Percentiles rank a stretch among this genome's conserved stretches.
Evolutionary conservation across 2,113 vertebrate genomes (phyloP).

Genomic region (Rhynchomys soricoides): DNA sequence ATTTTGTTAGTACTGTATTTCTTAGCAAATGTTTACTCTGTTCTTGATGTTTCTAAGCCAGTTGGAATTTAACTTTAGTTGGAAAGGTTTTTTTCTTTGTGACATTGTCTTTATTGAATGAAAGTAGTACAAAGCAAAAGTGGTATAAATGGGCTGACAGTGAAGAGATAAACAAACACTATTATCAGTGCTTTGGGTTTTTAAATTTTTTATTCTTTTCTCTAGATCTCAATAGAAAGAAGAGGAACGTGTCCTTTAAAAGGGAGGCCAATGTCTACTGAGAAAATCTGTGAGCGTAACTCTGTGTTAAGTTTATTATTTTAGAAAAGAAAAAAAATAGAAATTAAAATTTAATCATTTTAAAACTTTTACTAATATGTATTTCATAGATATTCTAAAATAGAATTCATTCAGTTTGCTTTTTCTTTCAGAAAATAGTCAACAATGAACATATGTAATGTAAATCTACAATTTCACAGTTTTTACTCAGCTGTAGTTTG

Average conservation of each 20-base stretch:
- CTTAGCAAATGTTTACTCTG: not conserved
- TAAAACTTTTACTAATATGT: constrained; percentile 6
- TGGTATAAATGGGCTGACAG: not conserved
- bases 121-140: constrained; percentile 27
- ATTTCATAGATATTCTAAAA: constrained; percentile 31
- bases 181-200: not conserved
- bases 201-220: constrained; percentile 58
- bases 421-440: not conserved
- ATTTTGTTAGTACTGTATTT: constrained; percentile 24
- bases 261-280: constrained; percentile 41
- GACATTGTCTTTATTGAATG: constrained; percentile 30
- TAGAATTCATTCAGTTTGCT: constrained; percentile 14
- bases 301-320: constrained; percentile 33
- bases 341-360: constrained; percentile 12
- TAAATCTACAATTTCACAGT: not conserved
- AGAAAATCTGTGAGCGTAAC: constrained; percentile 74
- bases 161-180: not conserved
- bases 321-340: not conserved
- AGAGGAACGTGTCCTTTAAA: constrained; percentile 49
- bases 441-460: not conserved
- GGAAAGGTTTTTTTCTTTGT: constrained; percentile 44
- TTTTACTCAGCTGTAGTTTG: not conserved
- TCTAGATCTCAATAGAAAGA: constrained; percentile 71
- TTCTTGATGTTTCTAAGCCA: constrained; percentile 28
- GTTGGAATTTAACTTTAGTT: constrained; percentile 20